Base-by-base conservation (phyloP, 37 sponge, comb jelly and placozoan species). In the Oopsacas minuta region DNA sequence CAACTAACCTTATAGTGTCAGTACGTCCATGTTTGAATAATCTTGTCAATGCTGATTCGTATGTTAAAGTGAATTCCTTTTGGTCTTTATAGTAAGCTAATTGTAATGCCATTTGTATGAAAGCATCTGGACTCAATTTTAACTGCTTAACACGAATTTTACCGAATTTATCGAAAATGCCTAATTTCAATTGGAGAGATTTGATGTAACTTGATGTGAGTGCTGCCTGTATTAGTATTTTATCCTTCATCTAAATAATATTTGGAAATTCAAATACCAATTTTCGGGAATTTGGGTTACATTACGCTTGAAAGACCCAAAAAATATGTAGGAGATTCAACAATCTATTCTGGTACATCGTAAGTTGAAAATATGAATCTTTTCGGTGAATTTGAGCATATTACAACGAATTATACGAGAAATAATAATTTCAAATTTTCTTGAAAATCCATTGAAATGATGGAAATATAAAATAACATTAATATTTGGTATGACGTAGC, bases 41-140 rank as follows among this genome's bases (percentile, higher is more conserved):
- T 0, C 95, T 81, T 7, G 95, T 97, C 96, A 97, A 93, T 23
- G 94, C 95, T 0, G 95, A 90, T 83, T 97, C 99, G 37, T 97
- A 97, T 0, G 99, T 97, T 49, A 97, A 82, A 53, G 89, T 91
- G 85, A 94, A 97, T 52, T 88, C 87, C 0, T 81, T 82, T 12
- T 90, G 75, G 49, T 93, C 94, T 88, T 89, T 96, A 84, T 86
- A 93, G 83, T 94, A 92, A 23, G 97, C 93, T 39, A 97, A 87
- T 85, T 97, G 97, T 1, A 97, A 52, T 0, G 94, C 97, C 88
- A 92, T 89, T 88, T 97, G 97, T 32, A 97, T 90, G 88, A 90
- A 97, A 49, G 93, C 94, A 83, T 97, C 97, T 23, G 97, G 97
- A 83, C 94, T 94, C 38, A 94, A 7, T 38, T 86, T 88, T 38